Percentiles rank a stretch among this genome's conserved stretches.
phyloP scores from a whole-genome alignment of 2,113 vertebrate species.

The Crotalus tigris region DNA sequence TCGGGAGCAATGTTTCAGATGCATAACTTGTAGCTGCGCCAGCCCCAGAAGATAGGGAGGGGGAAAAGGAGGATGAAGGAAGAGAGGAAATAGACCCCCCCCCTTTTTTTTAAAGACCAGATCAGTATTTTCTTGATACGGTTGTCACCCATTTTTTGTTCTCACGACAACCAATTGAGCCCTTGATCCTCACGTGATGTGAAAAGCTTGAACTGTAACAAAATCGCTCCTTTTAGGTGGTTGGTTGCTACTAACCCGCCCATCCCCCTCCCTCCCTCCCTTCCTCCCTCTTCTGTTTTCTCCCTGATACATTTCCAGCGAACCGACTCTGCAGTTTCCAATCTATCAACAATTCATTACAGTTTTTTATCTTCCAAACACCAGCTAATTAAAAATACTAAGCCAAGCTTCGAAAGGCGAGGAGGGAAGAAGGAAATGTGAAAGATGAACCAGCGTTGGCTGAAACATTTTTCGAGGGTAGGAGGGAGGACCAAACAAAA shows the following conservation, averaged over 20 bases:
- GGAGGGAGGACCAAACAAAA: slow-evolving; percentile 4
- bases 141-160: slow-evolving; percentile 74
- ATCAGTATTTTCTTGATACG: slow-evolving; percentile 68
- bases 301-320: slow-evolving; percentile 58
- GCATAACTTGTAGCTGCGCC: slow-evolving; percentile 61
- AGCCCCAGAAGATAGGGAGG: slow-evolving; percentile 10
- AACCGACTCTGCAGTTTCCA: slow-evolving; percentile 61
- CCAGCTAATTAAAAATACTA: slow-evolving; percentile 81
- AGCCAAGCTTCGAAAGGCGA: slow-evolving; percentile 61
- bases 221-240: slow-evolving; percentile 75
- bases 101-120: slow-evolving; percentile 56
- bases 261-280: slow-evolving; percentile 36
- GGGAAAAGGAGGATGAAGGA: neutral
- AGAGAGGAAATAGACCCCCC: slow-evolving; percentile 20
- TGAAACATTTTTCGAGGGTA: slow-evolving; percentile 32
- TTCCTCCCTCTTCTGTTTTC: neutral
- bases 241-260: slow-evolving; percentile 67
- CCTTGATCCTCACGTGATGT: slow-evolving; percentile 75
- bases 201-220: slow-evolving; percentile 73
- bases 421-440: slow-evolving; percentile 42
- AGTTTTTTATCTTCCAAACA: slow-evolving; percentile 74
- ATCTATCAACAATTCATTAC: slow-evolving; percentile 79
- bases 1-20: slow-evolving; percentile 58
- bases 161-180: slow-evolving; percentile 75
- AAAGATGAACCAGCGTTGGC: slow-evolving; percentile 53